Evolutionary conservation across 2,113 vertebrate genomes (phyloP).

Genomic region (Rissa tridactyla): DNA sequence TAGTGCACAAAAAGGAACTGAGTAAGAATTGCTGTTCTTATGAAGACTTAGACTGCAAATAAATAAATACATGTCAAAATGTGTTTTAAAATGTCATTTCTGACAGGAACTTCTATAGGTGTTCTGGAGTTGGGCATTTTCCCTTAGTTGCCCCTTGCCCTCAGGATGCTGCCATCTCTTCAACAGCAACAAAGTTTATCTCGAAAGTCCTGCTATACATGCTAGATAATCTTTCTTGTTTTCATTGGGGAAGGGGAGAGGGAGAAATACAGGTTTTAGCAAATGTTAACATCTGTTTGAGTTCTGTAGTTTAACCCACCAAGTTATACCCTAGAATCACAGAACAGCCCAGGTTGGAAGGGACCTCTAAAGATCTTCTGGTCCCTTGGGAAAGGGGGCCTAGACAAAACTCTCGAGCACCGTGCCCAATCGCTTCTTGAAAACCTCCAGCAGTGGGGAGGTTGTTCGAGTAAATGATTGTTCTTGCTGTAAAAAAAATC

Average conservation of each 20-base stretch:
- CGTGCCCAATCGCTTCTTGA: neutral
- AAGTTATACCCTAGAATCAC: neutral
- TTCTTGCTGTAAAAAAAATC: neutral
- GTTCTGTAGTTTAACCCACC: neutral
- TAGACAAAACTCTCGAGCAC: neutral
- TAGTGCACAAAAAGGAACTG: neutral
- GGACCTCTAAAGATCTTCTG: fast-evolving
- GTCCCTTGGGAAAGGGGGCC: neutral
- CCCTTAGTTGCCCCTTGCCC: neutral
- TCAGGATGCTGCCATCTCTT: neutral
- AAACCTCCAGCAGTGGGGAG: neutral
- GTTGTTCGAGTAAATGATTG: neutral
- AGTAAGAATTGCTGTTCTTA: neutral
- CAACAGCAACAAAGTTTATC: neutral
- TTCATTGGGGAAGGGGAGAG: neutral
- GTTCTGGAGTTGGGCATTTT: neutral
- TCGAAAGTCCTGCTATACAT: neutral
- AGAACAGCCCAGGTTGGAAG: neutral
- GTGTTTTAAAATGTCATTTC: neutral
- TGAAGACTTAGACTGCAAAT: neutral
- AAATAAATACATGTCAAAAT: neutral
- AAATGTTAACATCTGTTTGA: neutral
- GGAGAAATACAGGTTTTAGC: neutral
- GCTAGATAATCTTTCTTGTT: neutral
- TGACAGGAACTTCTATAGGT: neutral